Percentiles rank a stretch among this genome's conserved stretches.
Conservation (phyloP, 2,113 vertebrate species). For the Laticauda laticaudata region DNA sequence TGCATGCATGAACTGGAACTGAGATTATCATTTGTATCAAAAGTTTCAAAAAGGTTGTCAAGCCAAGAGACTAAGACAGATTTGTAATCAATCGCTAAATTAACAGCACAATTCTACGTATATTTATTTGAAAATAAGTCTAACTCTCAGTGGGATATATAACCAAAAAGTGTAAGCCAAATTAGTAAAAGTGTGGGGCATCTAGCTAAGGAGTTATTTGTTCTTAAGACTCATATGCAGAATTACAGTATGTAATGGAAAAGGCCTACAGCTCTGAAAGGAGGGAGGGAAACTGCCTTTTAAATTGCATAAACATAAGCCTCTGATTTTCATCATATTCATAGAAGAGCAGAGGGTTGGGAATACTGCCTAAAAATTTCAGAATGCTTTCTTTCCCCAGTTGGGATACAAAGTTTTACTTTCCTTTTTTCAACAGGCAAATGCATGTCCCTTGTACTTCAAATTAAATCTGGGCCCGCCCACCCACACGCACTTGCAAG, state of each 20-base stretch:
- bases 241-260: constrained; percentile 32
- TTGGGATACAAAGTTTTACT: constrained; percentile 6
- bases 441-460: constrained; percentile 48
- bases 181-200: not conserved
- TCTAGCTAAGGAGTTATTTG: not conserved
- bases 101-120: not conserved
- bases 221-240: not conserved
- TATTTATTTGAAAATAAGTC: not conserved
- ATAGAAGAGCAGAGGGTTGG: constrained; percentile 72
- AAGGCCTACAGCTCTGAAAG: constrained; percentile 43
- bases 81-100: no score
- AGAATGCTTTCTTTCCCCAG: constrained; percentile 11
- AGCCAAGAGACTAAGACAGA: not conserved
- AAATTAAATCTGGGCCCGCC: constrained; percentile 52
- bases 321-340: constrained; percentile 58
- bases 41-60: not conserved
- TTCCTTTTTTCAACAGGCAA: constrained; percentile 29
- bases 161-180: not conserved
- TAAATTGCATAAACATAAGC: constrained; percentile 3
- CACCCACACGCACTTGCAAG: constrained; percentile 72
- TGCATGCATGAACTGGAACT: not conserved
- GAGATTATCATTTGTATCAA: not conserved
- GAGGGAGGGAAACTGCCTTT: constrained; percentile 10
- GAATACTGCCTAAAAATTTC: constrained; percentile 73
- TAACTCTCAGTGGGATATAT: not conserved